A percentile compares a stretch with the other conserved stretches of the same genome.
These are phyloP conservation scores for Nymphalis c-album DNA, from an alignment of 2,888 invertebrate genomes.

Conservation along the genomic window DNA sequence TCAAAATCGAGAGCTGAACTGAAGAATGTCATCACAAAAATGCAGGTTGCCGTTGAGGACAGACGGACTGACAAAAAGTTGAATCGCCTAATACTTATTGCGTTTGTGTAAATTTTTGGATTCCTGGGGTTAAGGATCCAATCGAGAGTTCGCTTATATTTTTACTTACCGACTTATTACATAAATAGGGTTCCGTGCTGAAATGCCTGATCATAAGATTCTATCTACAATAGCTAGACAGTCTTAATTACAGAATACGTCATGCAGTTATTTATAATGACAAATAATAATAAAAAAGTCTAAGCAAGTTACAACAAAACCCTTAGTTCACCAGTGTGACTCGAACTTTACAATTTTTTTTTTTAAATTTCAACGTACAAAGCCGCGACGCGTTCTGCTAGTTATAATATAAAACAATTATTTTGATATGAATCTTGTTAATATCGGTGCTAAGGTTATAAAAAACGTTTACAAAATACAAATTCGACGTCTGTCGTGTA, in stretches of 20 bases:
- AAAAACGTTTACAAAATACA: background rate
- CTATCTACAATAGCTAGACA: no score
- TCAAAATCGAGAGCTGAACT: conserved; percentile 62
- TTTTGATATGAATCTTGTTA: no score
- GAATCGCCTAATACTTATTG: conserved; percentile 69
- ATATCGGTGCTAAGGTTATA: background rate
- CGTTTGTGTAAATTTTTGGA: conserved; percentile 75
- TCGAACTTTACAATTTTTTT: no score
- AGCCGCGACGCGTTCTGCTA: no score
- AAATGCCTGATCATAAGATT: no score
- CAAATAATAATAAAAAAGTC: no score
- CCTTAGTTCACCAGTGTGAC: no score
- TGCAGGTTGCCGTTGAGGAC: conserved; percentile 49
- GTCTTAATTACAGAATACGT: no score
- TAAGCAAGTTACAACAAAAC: no score
- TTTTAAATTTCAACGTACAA: no score
- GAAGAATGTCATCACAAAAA: conserved; percentile 70
- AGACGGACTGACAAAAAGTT: conserved; percentile 64
- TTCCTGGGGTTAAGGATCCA: conserved; percentile 50
- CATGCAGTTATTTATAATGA: no score
- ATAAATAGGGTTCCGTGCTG: background rate
- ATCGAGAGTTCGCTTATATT: conserved; percentile 36
- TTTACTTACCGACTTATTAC: conserved; percentile 7
- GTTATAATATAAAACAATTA: no score
- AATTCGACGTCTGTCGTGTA: background rate